Evolutionary conservation across 1,140 invertebrate species (phyloP).

Genomic region (Pemphigus obesinymphae): DNA sequence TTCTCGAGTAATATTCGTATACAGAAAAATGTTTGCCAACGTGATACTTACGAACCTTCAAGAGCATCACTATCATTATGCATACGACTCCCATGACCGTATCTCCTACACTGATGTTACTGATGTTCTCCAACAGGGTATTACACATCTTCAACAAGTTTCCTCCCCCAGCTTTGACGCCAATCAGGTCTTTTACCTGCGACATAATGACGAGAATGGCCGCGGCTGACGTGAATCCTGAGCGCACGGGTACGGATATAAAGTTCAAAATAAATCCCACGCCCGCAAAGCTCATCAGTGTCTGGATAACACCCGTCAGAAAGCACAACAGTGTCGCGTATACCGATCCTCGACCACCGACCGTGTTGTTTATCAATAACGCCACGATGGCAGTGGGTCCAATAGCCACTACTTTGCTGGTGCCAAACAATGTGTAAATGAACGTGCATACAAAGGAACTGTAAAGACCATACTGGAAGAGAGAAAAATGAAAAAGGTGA

Average conservation of each 20-base stretch:
- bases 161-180: constrained; percentile 68
- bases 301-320: constrained; percentile 70
- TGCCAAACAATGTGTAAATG: constrained; percentile 84
- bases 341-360: constrained; percentile 60
- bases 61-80: constrained; percentile 64
- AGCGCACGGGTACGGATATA: constrained; percentile 88
- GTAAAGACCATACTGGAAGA: constrained; percentile 82
- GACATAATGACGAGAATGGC: constrained; percentile 84
- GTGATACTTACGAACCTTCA: constrained; percentile 56
- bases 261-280: constrained; percentile 89
- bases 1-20: too few relatives aligned
- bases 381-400: constrained; percentile 81
- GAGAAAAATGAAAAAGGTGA: too few relatives aligned
- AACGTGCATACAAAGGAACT: constrained; percentile 86
- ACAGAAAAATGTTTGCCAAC: too few relatives aligned
- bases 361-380: constrained; percentile 70
- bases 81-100: constrained; percentile 64
- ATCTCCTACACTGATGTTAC: constrained; percentile 61
- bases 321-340: constrained; percentile 79
- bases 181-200: constrained; percentile 83
- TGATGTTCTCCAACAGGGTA: constrained; percentile 60
- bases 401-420: constrained; percentile 82
- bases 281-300: constrained; percentile 81
- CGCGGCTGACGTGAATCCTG: constrained; percentile 87
- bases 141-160: constrained; percentile 70